phyloP scores from a whole-genome alignment of 2,888 invertebrate species.

The Abrostola triplasia region DNA sequence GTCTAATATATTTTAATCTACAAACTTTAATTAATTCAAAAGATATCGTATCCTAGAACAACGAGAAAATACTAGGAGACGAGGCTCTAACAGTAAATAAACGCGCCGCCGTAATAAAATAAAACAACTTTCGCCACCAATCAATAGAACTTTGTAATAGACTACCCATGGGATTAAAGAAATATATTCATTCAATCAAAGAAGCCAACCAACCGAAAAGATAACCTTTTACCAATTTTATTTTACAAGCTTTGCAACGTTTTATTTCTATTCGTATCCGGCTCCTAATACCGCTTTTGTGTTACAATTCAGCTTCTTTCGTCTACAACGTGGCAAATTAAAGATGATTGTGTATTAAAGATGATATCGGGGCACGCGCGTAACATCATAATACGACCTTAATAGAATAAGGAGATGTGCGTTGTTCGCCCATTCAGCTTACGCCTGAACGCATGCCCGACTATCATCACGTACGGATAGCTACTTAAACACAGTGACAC shows the following conservation, averaged over 20 bases:
- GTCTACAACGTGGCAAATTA: constrained; percentile 53
- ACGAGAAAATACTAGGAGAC: not conserved
- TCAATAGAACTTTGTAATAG: constrained; percentile 5
- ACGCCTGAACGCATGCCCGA: constrained; percentile 58
- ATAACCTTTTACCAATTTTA: constrained; percentile 29
- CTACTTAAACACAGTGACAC: constrained; percentile 47
- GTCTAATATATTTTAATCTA: too few relatives aligned
- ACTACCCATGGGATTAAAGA: not conserved
- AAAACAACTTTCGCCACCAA: not conserved
- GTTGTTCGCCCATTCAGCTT: constrained; percentile 57
- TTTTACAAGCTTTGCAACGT: constrained; percentile 16
- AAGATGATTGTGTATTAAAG: constrained; percentile 59
- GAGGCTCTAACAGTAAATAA: not conserved
- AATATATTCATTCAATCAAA: constrained; percentile 46
- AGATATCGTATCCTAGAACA: too few relatives aligned
- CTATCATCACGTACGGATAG: constrained; percentile 58
- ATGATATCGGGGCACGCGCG: constrained; percentile 69
- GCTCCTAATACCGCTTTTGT: constrained; percentile 35
- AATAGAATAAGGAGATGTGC: constrained; percentile 73
- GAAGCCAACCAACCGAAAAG: constrained; percentile 24
- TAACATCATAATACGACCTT: constrained; percentile 64
- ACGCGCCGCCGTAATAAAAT: not conserved
- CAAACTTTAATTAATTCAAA: too few relatives aligned
- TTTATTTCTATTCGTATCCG: constrained; percentile 30
- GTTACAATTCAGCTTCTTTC: constrained; percentile 29